phyloP scores from a whole-genome alignment of 30 jellyfish, hydroid and myxozoan genomes.

The Mastigias papua region DNA sequence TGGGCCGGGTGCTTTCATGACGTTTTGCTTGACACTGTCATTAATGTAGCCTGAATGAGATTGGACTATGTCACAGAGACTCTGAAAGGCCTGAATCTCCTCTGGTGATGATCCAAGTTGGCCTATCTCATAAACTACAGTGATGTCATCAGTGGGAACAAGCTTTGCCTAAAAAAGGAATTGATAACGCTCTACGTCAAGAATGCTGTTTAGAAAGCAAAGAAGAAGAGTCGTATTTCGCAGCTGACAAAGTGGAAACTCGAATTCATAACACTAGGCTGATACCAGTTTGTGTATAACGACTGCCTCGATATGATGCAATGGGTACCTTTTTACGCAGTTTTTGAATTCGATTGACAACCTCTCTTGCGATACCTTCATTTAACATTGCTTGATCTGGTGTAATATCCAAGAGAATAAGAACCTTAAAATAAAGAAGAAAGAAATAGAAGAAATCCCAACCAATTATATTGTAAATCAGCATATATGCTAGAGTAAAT shows the following conservation, averaged over 20 bases:
- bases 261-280: no score
- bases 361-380: conserved; percentile 98
- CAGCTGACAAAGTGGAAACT: no score
- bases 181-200: no score
- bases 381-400: conserved; percentile 91
- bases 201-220: no score
- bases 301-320: background rate
- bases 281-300: no score
- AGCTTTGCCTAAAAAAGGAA: conserved; percentile 84
- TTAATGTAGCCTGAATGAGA: conserved; percentile 79
- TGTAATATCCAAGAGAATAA: conserved; percentile 89
- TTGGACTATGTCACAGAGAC: conserved; percentile 66
- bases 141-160: conserved; percentile 97
- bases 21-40: conserved; percentile 90
- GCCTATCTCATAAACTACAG: conserved; percentile 77
- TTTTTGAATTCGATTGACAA: conserved; percentile 94
- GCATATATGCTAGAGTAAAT: no score
- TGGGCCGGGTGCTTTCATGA: conserved; percentile 71
- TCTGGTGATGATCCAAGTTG: conserved; percentile 52
- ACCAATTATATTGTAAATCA: no score
- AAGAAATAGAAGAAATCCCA: no score
- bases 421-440: conserved; percentile 70
- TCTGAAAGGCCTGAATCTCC: conserved; percentile 58
- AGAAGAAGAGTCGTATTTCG: no score
- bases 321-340: conserved; percentile 91